Evolutionary conservation across 2,113 vertebrate genomes (phyloP).

Genomic region (Eonycteris spelaea): DNA sequence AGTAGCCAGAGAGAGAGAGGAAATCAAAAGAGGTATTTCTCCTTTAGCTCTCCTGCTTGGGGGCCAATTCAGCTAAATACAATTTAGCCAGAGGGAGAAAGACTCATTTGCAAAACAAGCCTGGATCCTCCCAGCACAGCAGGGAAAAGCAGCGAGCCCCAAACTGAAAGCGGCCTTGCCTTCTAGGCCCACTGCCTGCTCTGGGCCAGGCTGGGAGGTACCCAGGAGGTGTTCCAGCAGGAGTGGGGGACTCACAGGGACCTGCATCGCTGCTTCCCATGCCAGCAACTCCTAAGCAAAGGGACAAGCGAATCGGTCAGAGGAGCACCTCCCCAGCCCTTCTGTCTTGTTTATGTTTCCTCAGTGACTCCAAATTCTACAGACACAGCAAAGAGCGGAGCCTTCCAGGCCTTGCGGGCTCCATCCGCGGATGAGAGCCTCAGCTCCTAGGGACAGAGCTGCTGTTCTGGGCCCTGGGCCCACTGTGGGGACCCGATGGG

Average conservation of each 20-base stretch:
- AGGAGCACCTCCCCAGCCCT: background rate
- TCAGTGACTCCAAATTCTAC: accelerated
- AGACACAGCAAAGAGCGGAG: background rate
- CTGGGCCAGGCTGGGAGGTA: background rate
- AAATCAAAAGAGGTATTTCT: background rate
- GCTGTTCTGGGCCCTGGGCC: background rate
- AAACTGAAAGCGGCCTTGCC: too few species aligned
- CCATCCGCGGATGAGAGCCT: background rate
- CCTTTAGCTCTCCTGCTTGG: background rate
- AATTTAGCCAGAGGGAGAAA: background rate
- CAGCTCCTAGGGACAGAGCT: background rate
- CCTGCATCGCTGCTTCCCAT: background rate
- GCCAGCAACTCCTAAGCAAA: background rate
- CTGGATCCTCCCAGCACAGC: background rate
- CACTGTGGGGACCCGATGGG: background rate
- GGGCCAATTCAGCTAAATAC: background rate
- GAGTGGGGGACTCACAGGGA: background rate
- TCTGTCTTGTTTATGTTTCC: accelerated
- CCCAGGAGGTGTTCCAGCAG: background rate
- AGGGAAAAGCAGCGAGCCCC: background rate
- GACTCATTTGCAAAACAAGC: slow-evolving; percentile 2
- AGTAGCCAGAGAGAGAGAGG: background rate
- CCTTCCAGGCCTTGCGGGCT: background rate
- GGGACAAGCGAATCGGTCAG: background rate
- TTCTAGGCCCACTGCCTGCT: background rate